Conservation (phyloP, 2,888 invertebrate species). For the Rhagonycha fulva region DNA sequence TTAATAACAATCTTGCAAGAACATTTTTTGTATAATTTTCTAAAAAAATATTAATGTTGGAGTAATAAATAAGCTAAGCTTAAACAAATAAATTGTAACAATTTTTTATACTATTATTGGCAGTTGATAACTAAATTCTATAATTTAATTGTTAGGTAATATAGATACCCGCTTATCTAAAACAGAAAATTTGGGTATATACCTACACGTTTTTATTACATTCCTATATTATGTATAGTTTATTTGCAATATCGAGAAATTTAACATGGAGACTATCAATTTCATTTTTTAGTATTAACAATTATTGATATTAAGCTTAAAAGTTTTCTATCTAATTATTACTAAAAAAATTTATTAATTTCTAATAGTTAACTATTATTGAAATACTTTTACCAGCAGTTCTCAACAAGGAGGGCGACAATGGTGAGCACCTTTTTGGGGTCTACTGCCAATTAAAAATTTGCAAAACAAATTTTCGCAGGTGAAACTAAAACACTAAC, state of each 20-base stretch:
- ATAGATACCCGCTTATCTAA: not conserved
- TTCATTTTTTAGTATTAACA: constrained; percentile 20
- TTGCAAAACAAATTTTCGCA: not conserved
- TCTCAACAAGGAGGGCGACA: not conserved
- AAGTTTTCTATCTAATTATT: constrained; percentile 5
- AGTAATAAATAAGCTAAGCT: not conserved
- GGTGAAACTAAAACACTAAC: not conserved
- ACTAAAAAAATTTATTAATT: not conserved
- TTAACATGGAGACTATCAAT: constrained; percentile 23
- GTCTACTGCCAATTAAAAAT: not conserved
- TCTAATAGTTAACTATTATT: not conserved
- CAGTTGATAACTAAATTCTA: constrained; percentile 20
- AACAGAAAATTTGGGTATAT: not conserved
- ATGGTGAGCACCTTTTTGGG: not conserved
- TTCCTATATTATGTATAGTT: not conserved
- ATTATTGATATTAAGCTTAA: constrained; percentile 28
- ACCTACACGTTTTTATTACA: not conserved
- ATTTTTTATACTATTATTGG: constrained; percentile 22
- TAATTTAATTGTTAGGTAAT: not conserved
- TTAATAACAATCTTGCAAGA: not conserved
- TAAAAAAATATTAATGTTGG: not conserved
- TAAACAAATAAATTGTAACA: not conserved
- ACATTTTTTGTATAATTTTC: not conserved
- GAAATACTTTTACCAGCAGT: not conserved
- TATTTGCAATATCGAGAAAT: constrained; percentile 8